A percentile compares a stretch with the other conserved stretches of the same genome.
phyloP scores from a whole-genome alignment of 2,797 vertebrate genomes.

The Sitta carolinensis region DNA sequence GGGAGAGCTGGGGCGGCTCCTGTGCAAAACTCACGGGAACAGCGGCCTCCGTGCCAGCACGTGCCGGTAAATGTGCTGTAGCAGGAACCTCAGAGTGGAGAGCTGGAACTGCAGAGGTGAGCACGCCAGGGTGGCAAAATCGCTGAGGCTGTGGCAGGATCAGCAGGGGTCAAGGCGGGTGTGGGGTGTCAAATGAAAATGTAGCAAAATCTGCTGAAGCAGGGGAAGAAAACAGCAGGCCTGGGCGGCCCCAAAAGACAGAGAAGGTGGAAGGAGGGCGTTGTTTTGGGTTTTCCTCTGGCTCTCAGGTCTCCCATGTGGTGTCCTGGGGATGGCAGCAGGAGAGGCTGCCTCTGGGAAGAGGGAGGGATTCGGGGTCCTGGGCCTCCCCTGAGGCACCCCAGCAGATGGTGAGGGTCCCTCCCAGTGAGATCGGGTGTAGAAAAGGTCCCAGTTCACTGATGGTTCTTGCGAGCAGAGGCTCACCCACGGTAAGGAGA shows the following conservation, averaged over 20 bases:
- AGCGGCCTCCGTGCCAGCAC: background rate
- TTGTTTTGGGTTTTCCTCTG: background rate
- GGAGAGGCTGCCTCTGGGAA: background rate
- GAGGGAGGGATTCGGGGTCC: too few species aligned
- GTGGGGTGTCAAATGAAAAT: background rate
- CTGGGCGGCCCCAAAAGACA: background rate
- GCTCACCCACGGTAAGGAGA: background rate
- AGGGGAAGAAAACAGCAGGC: rapidly evolving
- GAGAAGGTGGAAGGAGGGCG: rapidly evolving
- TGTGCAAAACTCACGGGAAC: too few species aligned
- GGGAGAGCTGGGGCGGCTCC: too few species aligned
- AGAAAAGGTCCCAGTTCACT: too few species aligned
- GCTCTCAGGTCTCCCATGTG: background rate
- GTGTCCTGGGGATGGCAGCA: background rate
- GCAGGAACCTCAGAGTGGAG: rapidly evolving
- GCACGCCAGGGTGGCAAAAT: rapidly evolving
- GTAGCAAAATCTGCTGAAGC: background rate
- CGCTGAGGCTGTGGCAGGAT: background rate
- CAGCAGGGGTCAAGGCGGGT: rapidly evolving
- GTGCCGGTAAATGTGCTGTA: rapidly evolving
- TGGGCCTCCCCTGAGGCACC: background rate
- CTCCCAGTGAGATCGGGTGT: background rate
- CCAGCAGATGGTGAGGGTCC: background rate
- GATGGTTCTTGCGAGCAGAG: background rate
- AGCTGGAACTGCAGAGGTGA: background rate